phyloP scores from a whole-genome alignment of 2,797 vertebrate species.

The Galago senegalensis region DNA sequence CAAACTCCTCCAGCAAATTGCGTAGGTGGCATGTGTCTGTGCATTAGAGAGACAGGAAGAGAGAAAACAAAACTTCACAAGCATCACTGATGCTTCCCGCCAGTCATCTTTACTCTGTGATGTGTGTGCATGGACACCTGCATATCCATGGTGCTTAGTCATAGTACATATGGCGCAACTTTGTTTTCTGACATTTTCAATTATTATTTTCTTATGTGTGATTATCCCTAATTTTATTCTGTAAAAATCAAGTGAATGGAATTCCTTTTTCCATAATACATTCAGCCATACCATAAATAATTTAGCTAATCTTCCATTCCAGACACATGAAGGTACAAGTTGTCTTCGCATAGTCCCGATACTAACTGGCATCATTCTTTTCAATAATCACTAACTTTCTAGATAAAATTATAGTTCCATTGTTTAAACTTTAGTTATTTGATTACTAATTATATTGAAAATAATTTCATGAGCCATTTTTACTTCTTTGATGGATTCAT shows the following conservation, averaged over 20 bases:
- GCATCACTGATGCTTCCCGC: not conserved
- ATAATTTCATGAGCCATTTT: constrained; percentile 40
- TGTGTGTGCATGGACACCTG: not conserved
- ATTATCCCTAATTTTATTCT: constrained; percentile 62
- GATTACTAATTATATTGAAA: constrained; percentile 31
- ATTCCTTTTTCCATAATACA: constrained; percentile 8
- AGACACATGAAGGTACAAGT: not conserved
- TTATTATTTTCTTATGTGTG: constrained; percentile 25
- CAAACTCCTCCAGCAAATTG: not conserved
- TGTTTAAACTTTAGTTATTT: constrained; percentile 59
- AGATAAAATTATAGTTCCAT: constrained; percentile 11
- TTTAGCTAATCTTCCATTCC: not conserved
- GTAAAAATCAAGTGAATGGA: not conserved
- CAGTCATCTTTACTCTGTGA: not conserved
- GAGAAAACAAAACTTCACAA: not conserved
- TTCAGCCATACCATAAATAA: constrained; percentile 21
- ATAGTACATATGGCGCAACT: not conserved
- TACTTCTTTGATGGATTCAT: constrained; percentile 11
- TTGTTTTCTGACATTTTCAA: constrained; percentile 47
- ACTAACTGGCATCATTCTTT: not conserved
- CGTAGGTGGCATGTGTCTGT: not conserved
- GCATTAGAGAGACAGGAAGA: too few species aligned
- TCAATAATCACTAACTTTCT: constrained; percentile 17
- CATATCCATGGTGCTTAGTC: not conserved
- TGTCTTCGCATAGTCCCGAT: not conserved